Evolutionary conservation across 2,113 vertebrate genomes (phyloP), one percentile per base, ranked within the genome.

Genomic region (Lanius ludovicianus): DNA sequence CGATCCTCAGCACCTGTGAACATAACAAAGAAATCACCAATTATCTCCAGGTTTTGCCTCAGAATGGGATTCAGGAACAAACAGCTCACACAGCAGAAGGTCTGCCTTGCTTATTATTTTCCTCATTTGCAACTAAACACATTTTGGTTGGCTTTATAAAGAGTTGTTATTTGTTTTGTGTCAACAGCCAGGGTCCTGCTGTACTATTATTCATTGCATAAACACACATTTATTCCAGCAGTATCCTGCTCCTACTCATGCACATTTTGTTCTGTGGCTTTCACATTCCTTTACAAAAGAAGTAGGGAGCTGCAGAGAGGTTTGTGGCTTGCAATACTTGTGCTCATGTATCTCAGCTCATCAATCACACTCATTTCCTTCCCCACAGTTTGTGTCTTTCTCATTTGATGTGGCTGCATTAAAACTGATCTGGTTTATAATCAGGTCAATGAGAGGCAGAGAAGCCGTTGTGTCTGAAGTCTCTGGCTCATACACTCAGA

Each of bases 1-100:
- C 94, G 42, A 92, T 96, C 90, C 98, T 97, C 95, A 98, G 90
- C 76, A 98, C 94, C 98, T 98, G 76, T 22, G 52, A 74, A 63
- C 19, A 91, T 16, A 74, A 79, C 35, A 80, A 75, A 94, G 84
- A 80, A 97, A 96, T 84, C 85, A 56, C 88, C 84, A 82, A 90
- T 94, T 93, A 95, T 59, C 87, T 87, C 60, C 52, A 52, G 42
- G 25, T 83, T 92, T 67, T 49, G 5, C 60, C 87, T 90, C 76
- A 16, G 79, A 89, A n/a, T 17, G 24, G 59, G 33, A 85, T 56
- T 60, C 62, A 55, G 73, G 80, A 92, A 60, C 60, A 30, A 92
- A 59, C 18, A 70, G 42, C 67, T 93, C 12, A 1, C 16, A 3
- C 33, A 68, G 88, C 74, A 75, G 65, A 93, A 89, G 41, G 44